These are phyloP conservation scores for Tillus elongatus DNA, from an alignment of 2,888 invertebrate species.

Conservation along the genomic window DNA sequence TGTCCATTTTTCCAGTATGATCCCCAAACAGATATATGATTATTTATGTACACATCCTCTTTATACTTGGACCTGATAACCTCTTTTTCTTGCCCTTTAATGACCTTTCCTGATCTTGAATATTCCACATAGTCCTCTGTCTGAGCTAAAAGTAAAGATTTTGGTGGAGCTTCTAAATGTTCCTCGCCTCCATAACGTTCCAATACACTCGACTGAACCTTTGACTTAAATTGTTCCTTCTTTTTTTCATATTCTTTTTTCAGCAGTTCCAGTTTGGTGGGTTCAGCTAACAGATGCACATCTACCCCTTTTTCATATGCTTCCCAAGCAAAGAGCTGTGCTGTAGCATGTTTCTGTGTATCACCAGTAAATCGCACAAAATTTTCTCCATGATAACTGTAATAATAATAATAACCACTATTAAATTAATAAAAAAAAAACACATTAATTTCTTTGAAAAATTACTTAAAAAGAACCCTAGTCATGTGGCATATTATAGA, in stretches of 20 bases:
- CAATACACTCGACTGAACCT: conserved; percentile 75
- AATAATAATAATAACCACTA: too few relatives aligned
- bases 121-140: conserved; percentile 95
- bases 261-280: conserved; percentile 89
- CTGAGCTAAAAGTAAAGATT: conserved; percentile 83
- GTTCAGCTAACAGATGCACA: conserved; percentile 93
- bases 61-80: conserved; percentile 81
- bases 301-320: conserved; percentile 88
- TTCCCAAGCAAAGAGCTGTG: conserved; percentile 97
- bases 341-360: conserved; percentile 79
- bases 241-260: conserved; percentile 84
- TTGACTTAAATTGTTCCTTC: conserved; percentile 80
- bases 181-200: conserved; percentile 94
- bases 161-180: conserved; percentile 79
- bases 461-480: too few relatives aligned
- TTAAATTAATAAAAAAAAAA: conserved; percentile 5
- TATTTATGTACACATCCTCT: conserved; percentile 86
- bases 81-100: conserved; percentile 80
- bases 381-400: conserved; percentile 84
- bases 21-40: conserved; percentile 93
- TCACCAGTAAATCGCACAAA: conserved; percentile 92
- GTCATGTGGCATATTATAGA: too few relatives aligned
- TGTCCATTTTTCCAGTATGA: conserved; percentile 87
- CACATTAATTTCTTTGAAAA: too few relatives aligned
- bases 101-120: conserved; percentile 82